phyloP scores from a whole-genome alignment of 2,113 vertebrate species.

The Triplophysa tibetana region DNA sequence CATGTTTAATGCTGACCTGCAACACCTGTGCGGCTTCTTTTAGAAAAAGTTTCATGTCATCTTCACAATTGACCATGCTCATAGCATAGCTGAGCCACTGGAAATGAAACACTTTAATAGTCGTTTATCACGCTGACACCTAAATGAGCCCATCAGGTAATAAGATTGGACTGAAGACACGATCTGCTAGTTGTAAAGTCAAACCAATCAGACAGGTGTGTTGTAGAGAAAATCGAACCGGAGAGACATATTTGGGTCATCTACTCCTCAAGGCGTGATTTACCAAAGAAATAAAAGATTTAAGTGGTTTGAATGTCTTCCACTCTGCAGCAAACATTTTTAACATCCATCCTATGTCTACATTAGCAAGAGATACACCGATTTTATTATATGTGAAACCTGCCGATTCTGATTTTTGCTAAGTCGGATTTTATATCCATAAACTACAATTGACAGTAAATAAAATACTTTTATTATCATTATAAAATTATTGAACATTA shows the following conservation, averaged over 20 bases:
- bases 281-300: slow-evolving; percentile 62
- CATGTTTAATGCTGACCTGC: slow-evolving; percentile 78
- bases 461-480: too few relatives aligned
- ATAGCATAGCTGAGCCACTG: slow-evolving; percentile 96
- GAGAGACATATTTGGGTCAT: slow-evolving; percentile 68
- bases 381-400: too few relatives aligned
- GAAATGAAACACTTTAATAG: slow-evolving; percentile 32
- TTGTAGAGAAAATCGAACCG: slow-evolving; percentile 49
- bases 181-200: slow-evolving; percentile 29
- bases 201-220: background rate
- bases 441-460: too few relatives aligned
- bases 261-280: slow-evolving; percentile 65
- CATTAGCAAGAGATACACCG: too few relatives aligned
- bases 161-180: slow-evolving; percentile 53
- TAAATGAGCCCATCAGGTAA: slow-evolving; percentile 47
- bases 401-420: too few relatives aligned
- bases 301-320: background rate
- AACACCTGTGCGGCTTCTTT: slow-evolving; percentile 92
- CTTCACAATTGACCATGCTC: slow-evolving; percentile 88
- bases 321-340: background rate
- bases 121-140: slow-evolving; percentile 22
- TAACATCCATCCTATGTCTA: background rate
- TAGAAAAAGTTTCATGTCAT: slow-evolving; percentile 93
- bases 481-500: too few relatives aligned
- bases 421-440: too few relatives aligned